Base-by-base conservation (phyloP, 2,113 vertebrate species). In the Halcyon malimbica region DNA sequence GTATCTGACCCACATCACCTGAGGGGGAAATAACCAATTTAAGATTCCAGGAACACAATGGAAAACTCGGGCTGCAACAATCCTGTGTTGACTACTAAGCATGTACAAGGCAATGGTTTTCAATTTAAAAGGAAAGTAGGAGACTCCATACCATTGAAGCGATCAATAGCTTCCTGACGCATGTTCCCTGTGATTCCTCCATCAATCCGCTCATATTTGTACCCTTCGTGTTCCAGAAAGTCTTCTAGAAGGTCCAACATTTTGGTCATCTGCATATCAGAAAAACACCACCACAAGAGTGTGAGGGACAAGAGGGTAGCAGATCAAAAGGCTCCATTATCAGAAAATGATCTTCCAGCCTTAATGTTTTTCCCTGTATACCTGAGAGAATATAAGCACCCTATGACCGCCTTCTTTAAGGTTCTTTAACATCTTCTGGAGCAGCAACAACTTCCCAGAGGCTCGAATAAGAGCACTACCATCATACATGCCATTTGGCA, bases 401-500 rank as follows among this genome's bases (percentile, higher is more conserved):
- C 99, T 98, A 96, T 99, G 99, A 41, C 99, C 99, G 29, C 99
- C 99, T 48, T 99, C 99, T 90, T 99, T 99, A 73, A 99, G 98
- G 94, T 99, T 99, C 94, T 98, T 99, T 89, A 99, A 98, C 99
- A 99, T 99, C 97, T 99, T 99, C 97, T 98, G 99, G 24, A 99
- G 98, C 92, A 99, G 97, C 97, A 98, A 81, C 77, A 99, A 95
- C 94, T 99, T 99, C 83, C 99, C 99, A 87, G 99, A 99, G 35
- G 99, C 98, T 97, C 99, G 98, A 94, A 99, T 99, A 62, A 99
- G 98, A 65, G 99, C 97, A 59, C 98, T 98, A 62, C 99, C 99
- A 93, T 99, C 99, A 73, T 99, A 99, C 99, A 99, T 99, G 92
- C 99, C 99, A 85, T 99, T 99, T 51, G 99, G 99, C 98, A 99